phyloP scores from a whole-genome alignment of 2,797 vertebrate species.

The Cyclopterus lumpus region DNA sequence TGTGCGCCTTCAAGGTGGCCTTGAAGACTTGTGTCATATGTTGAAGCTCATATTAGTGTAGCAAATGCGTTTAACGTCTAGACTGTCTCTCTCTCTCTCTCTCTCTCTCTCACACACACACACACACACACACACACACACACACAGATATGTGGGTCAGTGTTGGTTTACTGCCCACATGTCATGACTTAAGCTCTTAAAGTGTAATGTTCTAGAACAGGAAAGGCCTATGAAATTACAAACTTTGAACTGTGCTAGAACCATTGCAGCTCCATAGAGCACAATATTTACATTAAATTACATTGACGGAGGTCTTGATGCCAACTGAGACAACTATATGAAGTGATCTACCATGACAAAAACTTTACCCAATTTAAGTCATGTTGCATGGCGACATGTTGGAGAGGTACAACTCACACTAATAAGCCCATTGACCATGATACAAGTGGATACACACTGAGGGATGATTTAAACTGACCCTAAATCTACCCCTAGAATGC shows the following conservation, averaged over 20 bases:
- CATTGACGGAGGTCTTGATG: not conserved
- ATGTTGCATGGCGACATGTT: not conserved
- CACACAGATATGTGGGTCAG: constrained; percentile 2
- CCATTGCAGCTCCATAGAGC: not conserved
- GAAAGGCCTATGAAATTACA: constrained; percentile 21
- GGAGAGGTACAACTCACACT: not conserved
- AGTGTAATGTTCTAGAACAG: constrained; percentile 16
- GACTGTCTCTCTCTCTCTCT: constrained; percentile 4
- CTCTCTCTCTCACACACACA: not conserved
- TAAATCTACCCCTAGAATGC: not conserved
- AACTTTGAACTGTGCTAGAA: not conserved
- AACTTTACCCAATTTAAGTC: not conserved
- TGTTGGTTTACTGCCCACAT: constrained; percentile 32
- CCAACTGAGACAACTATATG: not conserved
- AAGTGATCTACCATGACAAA: not conserved
- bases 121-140: not conserved
- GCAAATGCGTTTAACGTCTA: not conserved
- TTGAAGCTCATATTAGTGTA: constrained; percentile 24
- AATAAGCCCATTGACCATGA: not conserved
- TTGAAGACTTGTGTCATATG: constrained; percentile 6
- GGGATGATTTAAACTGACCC: not conserved
- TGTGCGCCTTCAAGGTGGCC: not conserved
- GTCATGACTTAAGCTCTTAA: constrained; percentile 23
- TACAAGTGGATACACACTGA: not conserved
- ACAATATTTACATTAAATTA: not conserved